A percentile compares a stretch with the other conserved stretches of the same genome.
phyloP scores from a whole-genome alignment of 2,888 invertebrate genomes.

The Germaria angustata region DNA sequence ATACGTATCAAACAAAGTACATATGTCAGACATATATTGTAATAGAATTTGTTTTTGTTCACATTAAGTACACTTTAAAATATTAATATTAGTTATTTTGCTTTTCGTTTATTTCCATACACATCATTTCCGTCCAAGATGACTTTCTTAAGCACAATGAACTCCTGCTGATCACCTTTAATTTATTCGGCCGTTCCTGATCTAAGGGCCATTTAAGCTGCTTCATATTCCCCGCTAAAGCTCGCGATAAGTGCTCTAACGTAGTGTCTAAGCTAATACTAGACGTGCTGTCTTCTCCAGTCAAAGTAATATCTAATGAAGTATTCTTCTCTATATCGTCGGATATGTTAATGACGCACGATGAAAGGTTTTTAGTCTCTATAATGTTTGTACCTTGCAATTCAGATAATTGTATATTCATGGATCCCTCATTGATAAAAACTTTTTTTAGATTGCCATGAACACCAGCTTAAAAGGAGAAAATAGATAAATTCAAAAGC shows the following conservation, averaged over 20 bases:
- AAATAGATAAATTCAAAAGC: background rate
- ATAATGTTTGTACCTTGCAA: conserved; percentile 75
- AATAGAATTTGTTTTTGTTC: too few species aligned
- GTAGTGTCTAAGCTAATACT: conserved; percentile 72
- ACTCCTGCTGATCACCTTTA: conserved; percentile 72
- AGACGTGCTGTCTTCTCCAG: background rate
- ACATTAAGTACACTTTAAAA: too few species aligned
- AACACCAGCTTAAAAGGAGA: conserved; percentile 74
- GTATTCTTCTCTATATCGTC: conserved; percentile 75
- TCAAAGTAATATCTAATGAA: conserved; percentile 72
- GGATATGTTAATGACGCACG: conserved; percentile 76
- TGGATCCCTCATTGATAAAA: conserved; percentile 73
- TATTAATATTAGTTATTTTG: conserved; percentile 37
- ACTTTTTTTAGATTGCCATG: conserved; percentile 77
- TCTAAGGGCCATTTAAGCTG: conserved; percentile 72
- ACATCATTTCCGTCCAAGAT: conserved; percentile 77
- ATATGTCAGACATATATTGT: too few species aligned
- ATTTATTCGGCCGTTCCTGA: conserved; percentile 69
- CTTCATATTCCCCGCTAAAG: conserved; percentile 71
- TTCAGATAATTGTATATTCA: conserved; percentile 78
- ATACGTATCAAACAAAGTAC: too few species aligned
- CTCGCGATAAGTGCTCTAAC: conserved; percentile 73
- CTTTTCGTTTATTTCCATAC: conserved; percentile 63
- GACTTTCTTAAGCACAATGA: conserved; percentile 76
- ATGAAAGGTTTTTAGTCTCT: conserved; percentile 71